phyloP scores from a whole-genome alignment of 2,888 invertebrate genomes.

The Cyrtodaria siliqua region DNA sequence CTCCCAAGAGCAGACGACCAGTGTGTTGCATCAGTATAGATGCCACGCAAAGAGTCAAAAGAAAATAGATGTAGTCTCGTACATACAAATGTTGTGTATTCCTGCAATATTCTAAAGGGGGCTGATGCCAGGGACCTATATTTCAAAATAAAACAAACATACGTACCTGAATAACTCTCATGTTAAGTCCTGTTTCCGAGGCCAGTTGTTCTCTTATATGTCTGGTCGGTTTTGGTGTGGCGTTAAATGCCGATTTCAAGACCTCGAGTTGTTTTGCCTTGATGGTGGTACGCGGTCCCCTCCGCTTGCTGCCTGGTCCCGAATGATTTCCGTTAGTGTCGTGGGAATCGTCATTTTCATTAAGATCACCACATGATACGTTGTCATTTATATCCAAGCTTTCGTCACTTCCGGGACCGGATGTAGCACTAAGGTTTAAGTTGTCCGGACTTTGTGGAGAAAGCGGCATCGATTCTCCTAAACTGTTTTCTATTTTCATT shows the following conservation, averaged over 20 bases:
- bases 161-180: constrained; percentile 99
- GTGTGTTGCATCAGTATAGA: too few species aligned
- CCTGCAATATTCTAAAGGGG: too few species aligned
- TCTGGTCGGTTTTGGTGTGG: constrained; percentile 99
- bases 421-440: constrained; percentile 52
- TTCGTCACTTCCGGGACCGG: constrained; percentile 65
- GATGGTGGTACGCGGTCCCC: constrained; percentile 99
- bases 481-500: constrained; percentile 51
- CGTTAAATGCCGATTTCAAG: constrained; percentile 98
- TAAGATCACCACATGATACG: constrained; percentile 60
- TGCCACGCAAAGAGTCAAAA: too few species aligned
- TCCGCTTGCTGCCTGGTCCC: constrained; percentile 84
- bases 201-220: constrained; percentile 99
- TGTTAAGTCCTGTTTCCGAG: constrained; percentile 99
- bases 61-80: too few species aligned
- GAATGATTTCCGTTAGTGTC: constrained; percentile 87
- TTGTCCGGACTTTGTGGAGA: constrained; percentile 59
- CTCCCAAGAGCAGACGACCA: too few species aligned
- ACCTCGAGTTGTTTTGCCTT: constrained; percentile 99
- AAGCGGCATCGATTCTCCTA: constrained; percentile 36
- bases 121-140: too few species aligned
- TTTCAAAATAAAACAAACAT: too few species aligned
- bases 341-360: constrained; percentile 82
- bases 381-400: constrained; percentile 63
- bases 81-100: too few species aligned